Evolutionary conservation across 2,888 invertebrate species (phyloP).

Genomic region (Thysanoteuthis rhombus): DNA sequence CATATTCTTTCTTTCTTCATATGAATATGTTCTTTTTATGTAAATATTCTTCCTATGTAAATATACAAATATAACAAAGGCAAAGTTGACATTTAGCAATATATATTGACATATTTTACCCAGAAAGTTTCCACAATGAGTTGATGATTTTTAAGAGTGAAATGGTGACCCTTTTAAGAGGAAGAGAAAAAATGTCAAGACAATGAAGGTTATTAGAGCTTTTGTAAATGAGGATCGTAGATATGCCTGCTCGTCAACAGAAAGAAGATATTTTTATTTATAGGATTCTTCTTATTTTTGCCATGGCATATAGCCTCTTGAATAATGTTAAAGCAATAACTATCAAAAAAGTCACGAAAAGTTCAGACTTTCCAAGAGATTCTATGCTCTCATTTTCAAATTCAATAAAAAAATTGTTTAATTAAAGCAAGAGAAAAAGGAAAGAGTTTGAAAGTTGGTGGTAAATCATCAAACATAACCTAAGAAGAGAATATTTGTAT

Average conservation of each 20-base stretch:
- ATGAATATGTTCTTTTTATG: no score
- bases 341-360: no score
- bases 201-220: neutral
- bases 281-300: neutral
- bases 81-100: neutral
- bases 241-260: neutral
- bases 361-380: no score
- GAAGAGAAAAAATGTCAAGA: neutral
- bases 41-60: neutral
- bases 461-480: neutral
- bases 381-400: no score
- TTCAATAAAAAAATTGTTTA: no score
- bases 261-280: neutral
- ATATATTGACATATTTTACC: neutral
- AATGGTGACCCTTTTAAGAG: neutral
- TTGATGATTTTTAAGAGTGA: slow-evolving; percentile 12
- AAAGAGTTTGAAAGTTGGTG: no score
- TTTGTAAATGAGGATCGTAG: neutral
- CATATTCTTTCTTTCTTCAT: no score
- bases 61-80: neutral
- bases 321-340: neutral
- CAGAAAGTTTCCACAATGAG: neutral
- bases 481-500: neutral
- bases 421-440: no score
- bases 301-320: neutral